Evolutionary conservation across 30 jellyfish, hydroid and myxozoan species (phyloP).

Genomic region (Hydractinia echinata): DNA sequence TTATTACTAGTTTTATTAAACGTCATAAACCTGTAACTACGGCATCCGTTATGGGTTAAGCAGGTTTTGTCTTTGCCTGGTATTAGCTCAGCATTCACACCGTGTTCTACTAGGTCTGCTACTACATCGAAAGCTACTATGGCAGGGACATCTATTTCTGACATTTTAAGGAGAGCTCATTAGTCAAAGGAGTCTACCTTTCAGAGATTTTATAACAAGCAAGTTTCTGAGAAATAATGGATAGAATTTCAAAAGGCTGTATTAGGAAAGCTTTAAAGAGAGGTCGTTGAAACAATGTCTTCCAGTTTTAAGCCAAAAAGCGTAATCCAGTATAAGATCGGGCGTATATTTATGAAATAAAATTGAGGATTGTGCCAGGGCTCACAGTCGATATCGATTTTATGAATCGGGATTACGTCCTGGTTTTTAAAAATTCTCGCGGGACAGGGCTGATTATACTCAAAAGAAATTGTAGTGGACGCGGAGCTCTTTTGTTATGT

Average conservation of each 20-base stretch:
- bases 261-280: neutral
- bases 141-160: neutral
- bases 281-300: conserved; percentile 1
- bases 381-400: too few species aligned
- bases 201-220: neutral
- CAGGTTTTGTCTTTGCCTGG: neutral
- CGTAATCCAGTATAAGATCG: neutral
- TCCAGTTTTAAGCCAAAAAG: conserved; percentile 8
- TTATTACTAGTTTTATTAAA: too few species aligned
- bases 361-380: neutral
- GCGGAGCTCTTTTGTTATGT: too few species aligned
- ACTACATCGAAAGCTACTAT: neutral
- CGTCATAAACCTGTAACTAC: too few species aligned
- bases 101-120: neutral
- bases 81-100: neutral
- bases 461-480: too few species aligned
- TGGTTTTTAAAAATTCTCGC: too few species aligned
- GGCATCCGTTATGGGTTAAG: too few species aligned
- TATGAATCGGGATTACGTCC: too few species aligned
- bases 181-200: neutral
- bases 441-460: too few species aligned
- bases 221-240: neutral
- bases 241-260: neutral
- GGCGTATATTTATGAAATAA: neutral
- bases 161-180: neutral